Base-by-base conservation (phyloP, 1,140 invertebrate species). In the Medauroidea extradentata region DNA sequence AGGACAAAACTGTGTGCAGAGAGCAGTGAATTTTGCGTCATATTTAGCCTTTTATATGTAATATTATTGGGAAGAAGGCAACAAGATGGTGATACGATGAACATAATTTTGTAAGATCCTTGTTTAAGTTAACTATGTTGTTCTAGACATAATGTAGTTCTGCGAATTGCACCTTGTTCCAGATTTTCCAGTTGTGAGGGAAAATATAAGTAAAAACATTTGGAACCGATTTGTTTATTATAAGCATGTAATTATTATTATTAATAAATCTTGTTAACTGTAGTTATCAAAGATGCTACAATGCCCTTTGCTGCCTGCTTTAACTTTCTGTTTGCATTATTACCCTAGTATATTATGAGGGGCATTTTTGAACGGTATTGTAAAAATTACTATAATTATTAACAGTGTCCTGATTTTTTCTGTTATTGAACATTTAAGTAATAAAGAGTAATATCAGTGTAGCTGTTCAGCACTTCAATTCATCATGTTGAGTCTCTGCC, bases 31-130 rank as follows among this genome's bases (percentile, higher is more conserved):
- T 55, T 55, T 55, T 55, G 29, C 39, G 16, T 43, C 16, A 24
- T 25, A 43, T 55, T 41, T 55, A 44, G 53, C 53, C 14, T 43
- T 55, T 43, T 55, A 44, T 55, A 41, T 55, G 29, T n/a, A n/a
- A 44, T 41, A 34, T n/a, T 8, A 44, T 41, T 24, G 21, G 41
- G 19, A 14, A 55, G 19, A 27, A 25, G 19, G 27, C 44, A 41
- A n/a, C 21, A 23, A n/a, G 42, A 42, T 19, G 27, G 21, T 48
- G 49, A 29, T 27, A 53, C 19, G 16, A 41, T 53, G 52, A 41
- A 53, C 38, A 19, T 19, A 34, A 24, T 23, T 44, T 18, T 43
- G 23, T 25, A 16, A 34, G 44, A 16, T 55, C 39, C 25, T 19
- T 11, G 23, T 23, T 41, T 24, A 55, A 25, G 39, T 18, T n/a